Percentiles rank a stretch among this genome's conserved stretches.
Evolutionary conservation across 2,113 vertebrate species (phyloP).

Genomic region (Vimba vimba): DNA sequence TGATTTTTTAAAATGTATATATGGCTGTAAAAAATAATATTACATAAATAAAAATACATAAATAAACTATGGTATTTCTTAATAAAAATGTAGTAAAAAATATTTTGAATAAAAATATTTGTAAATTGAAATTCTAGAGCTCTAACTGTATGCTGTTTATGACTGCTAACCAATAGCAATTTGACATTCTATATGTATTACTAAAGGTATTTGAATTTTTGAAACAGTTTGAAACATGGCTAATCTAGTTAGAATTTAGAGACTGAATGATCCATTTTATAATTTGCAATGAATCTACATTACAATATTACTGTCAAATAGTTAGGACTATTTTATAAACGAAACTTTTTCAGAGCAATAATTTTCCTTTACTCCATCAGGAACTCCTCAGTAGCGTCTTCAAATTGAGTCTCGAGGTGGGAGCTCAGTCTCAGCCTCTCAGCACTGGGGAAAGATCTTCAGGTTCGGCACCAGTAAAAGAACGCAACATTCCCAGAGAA

Average conservation of each 20-base stretch:
- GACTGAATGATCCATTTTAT: not conserved
- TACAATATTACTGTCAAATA: not conserved
- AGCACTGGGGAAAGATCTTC: not conserved
- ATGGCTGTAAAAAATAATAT: no score
- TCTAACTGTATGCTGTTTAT: not conserved
- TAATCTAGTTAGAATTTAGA: not conserved
- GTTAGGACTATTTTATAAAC: not conserved
- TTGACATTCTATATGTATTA: not conserved
- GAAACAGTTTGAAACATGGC: not conserved
- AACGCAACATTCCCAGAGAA: conserved; percentile 14
- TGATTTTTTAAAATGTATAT: no score
- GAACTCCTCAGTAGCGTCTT: not conserved
- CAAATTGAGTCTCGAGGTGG: no score
- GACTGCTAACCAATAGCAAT: not conserved
- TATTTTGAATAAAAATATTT: no score
- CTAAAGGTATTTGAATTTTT: not conserved
- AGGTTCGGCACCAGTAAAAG: not conserved
- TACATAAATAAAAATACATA: no score
- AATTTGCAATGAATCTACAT: not conserved
- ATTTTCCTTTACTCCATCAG: not conserved
- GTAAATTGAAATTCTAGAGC: not conserved
- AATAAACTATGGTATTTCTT: no score
- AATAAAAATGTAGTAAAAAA: no score
- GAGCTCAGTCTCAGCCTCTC: not conserved
- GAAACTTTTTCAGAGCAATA: not conserved